phyloP scores from a whole-genome alignment of 2,797 vertebrate species.

The Phyllotis vaccarum region DNA sequence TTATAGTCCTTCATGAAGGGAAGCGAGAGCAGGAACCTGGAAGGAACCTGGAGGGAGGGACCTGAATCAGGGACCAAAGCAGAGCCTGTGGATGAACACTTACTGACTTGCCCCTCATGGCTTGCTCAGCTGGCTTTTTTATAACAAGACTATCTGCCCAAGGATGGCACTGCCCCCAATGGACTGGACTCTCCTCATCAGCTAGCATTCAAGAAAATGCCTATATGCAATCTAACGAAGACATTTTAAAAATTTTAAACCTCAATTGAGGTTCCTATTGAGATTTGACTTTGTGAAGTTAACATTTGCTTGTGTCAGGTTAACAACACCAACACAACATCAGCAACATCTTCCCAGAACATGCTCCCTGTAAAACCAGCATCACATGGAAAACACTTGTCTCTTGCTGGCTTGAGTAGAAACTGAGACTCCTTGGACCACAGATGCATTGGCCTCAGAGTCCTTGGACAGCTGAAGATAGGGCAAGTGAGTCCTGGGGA shows the following conservation, averaged over 20 bases:
- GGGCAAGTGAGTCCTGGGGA: background rate
- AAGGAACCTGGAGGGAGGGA: background rate
- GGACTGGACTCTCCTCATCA: background rate
- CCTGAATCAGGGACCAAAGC: background rate
- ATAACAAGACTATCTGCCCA: background rate
- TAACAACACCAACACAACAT: background rate
- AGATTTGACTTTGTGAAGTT: background rate
- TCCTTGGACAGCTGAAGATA: background rate
- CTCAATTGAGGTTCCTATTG: background rate
- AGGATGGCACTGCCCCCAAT: background rate
- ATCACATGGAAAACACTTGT: background rate
- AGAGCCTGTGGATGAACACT: background rate
- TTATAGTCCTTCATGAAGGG: background rate
- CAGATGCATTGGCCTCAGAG: background rate
- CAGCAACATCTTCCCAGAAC: background rate
- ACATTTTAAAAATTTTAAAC: background rate
- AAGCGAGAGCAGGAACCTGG: background rate
- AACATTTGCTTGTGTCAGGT: background rate
- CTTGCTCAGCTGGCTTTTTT: background rate
- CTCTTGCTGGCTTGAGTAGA: background rate
- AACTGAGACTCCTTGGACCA: background rate
- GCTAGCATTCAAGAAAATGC: background rate
- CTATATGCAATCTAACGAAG: background rate
- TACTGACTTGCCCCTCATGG: background rate
- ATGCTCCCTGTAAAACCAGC: background rate